Base-by-base conservation (phyloP, 2,113 vertebrate genomes). In the Sapayoa aenigma region DNA sequence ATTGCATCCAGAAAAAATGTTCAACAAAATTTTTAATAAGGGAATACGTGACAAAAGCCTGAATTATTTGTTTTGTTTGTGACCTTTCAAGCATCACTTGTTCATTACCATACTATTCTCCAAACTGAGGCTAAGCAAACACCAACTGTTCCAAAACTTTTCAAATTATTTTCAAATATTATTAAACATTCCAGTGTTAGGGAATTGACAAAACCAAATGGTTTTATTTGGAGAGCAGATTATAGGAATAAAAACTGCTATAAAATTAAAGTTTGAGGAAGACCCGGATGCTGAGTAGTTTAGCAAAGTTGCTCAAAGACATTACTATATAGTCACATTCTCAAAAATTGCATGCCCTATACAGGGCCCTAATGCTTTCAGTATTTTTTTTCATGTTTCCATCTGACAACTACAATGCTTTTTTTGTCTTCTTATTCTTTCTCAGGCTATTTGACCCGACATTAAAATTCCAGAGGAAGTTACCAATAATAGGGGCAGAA, bases 61-160 rank as follows among this genome's bases (percentile, higher is more conserved):
- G 19, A 77, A 62, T 68, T 74, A 77, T n/a, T n/a, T n/a, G n/a
- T 35, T 95, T 78, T 62, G 31, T 77, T 81, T 90, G 74, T 88
- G 89, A 94, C 92, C 84, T 96, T 96, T 95, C 75, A 92, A 93
- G 91, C 82, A 65, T 91, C 41, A 42, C 30, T 87, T 88, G 39
- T 59, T 95, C 92, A 79, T 88, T 84, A 95, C 55, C 55, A 79
- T 53, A 31, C 44, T 68, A 72, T 5, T 21, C 66, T 90, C 52
- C 49, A 84, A 75, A 66, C 35, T 30, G 31, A 82, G 46, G 88
- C 52, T 58, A 82, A 81, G n/a, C 71, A 96, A 91, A 96, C 41
- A 77, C 3, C 65, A 94, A 80, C 66, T 75, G 44, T 60, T 67
- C 14, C 20, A 59, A 58, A 72, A 65, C 28, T 71, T 89, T 75